These are phyloP conservation scores for Eueides isabella DNA, from an alignment of 1,140 invertebrate genomes.

Conservation along the genomic window DNA sequence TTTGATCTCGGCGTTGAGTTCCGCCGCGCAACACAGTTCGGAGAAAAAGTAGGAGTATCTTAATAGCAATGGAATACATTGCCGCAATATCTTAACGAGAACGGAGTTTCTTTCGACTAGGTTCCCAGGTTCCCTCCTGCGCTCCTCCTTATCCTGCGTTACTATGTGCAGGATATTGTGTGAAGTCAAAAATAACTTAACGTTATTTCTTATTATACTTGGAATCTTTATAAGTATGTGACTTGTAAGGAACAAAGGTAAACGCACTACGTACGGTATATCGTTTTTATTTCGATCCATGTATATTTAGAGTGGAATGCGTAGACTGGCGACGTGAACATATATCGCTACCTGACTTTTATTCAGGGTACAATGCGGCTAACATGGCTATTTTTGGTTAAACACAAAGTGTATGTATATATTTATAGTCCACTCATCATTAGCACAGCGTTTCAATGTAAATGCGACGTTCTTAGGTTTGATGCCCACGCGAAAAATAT, in stretches of 20 bases:
- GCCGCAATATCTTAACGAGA: no score
- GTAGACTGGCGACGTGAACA: slow-evolving; percentile 43
- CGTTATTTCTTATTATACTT: no score
- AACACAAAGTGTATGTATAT: background rate
- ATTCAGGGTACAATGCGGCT: slow-evolving; percentile 47
- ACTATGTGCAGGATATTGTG: background rate
- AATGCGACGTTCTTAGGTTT: background rate
- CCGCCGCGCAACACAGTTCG: background rate
- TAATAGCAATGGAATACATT: no score
- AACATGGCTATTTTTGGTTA: slow-evolving; percentile 9
- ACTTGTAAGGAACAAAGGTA: background rate
- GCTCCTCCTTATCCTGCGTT: no score
- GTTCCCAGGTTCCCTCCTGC: no score
- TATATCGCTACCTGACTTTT: slow-evolving; percentile 56
- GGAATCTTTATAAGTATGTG: no score
- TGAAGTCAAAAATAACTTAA: background rate
- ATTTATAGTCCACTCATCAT: no score
- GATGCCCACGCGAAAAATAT: background rate
- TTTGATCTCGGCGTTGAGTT: background rate
- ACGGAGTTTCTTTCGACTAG: background rate
- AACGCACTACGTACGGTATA: slow-evolving; percentile 1
- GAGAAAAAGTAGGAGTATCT: background rate
- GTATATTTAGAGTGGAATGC: slow-evolving; percentile 54
- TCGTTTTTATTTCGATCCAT: slow-evolving; percentile 44
- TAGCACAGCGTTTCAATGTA: background rate